Conservation (phyloP, 2,888 invertebrate genomes). For the Allacma fusca region DNA sequence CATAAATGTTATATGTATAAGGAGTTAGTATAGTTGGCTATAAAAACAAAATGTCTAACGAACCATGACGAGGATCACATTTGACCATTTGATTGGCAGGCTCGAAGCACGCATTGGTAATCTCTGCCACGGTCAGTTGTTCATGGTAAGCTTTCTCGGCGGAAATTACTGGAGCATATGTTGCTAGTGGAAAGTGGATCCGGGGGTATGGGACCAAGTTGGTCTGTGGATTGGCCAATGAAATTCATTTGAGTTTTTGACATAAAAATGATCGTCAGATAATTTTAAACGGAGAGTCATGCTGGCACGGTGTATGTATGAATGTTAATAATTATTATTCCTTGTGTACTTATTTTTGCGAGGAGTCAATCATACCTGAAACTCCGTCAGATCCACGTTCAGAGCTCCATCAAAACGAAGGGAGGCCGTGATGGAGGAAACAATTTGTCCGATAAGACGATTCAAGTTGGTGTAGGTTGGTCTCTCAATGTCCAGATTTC, state of each 20-base stretch:
- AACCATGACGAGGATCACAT: slow-evolving; percentile 40
- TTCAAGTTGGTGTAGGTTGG: slow-evolving; percentile 97
- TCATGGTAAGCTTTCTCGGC: slow-evolving; percentile 90
- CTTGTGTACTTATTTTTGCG: not conserved
- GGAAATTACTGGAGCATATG: slow-evolving; percentile 63
- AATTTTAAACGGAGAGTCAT: too few species aligned
- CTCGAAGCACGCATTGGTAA: slow-evolving; percentile 94
- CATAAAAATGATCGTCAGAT: too few species aligned
- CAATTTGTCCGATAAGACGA: slow-evolving; percentile 93
- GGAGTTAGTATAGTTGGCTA: not conserved
- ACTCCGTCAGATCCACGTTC: slow-evolving; percentile 92
- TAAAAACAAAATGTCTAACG: too few species aligned
- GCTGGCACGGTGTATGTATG: not conserved
- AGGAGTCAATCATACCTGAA: slow-evolving; percentile 70
- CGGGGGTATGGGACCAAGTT: slow-evolving; percentile 67
- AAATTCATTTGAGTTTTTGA: too few species aligned
- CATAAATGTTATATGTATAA: not conserved
- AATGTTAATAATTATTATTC: too few species aligned
- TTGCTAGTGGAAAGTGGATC: too few species aligned
- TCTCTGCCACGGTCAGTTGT: slow-evolving; percentile 71
- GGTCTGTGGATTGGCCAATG: slow-evolving; percentile 75
- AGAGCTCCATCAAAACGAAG: slow-evolving; percentile 92
- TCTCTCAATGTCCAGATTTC: slow-evolving; percentile 91
- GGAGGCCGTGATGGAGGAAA: too few species aligned
- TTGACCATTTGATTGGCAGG: slow-evolving; percentile 86